Evolutionary conservation across 2,113 vertebrate genomes (phyloP).

Genomic region (Acanthochromis polyacanthus): DNA sequence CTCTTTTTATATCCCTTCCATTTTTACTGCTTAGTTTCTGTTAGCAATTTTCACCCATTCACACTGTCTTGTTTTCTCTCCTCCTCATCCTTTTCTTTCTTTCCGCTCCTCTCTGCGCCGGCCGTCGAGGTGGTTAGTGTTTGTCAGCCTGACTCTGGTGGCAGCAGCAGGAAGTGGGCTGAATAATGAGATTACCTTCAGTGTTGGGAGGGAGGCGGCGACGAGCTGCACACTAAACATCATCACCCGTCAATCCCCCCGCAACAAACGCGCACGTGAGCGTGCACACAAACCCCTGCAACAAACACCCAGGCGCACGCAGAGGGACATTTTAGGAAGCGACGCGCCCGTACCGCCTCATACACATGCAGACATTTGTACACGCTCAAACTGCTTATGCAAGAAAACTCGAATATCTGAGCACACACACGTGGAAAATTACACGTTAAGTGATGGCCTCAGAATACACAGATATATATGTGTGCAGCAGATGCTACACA

Average conservation of each 20-base stretch:
- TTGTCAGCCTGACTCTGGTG: constrained; percentile 68
- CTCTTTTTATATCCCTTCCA: constrained; percentile 2
- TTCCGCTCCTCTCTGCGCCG: constrained; percentile 11
- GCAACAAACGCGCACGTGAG: constrained; percentile 19
- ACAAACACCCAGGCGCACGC: constrained; percentile 11
- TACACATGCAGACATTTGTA: background rate
- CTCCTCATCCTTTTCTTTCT: background rate
- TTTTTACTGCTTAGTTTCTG: constrained; percentile 20
- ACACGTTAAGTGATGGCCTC: constrained; percentile 18
- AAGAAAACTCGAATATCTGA: background rate
- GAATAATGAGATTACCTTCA: constrained; percentile 77
- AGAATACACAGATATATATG: constrained; percentile 15
- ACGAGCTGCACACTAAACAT: constrained; percentile 44
- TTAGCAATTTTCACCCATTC: constrained; percentile 38
- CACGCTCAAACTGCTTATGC: background rate
- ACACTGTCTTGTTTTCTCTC: background rate
- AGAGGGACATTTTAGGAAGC: background rate
- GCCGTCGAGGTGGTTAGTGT: constrained; percentile 61
- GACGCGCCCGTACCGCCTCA: background rate
- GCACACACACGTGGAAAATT: background rate
- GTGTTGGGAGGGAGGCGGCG: constrained; percentile 42
- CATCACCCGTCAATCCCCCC: constrained; percentile 53
- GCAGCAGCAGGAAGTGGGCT: constrained; percentile 74
- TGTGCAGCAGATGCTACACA: constrained; percentile 11
- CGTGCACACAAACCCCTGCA: constrained; percentile 17